phyloP scores from a whole-genome alignment of 1,140 invertebrate species.

The Nixonia krombeini region DNA sequence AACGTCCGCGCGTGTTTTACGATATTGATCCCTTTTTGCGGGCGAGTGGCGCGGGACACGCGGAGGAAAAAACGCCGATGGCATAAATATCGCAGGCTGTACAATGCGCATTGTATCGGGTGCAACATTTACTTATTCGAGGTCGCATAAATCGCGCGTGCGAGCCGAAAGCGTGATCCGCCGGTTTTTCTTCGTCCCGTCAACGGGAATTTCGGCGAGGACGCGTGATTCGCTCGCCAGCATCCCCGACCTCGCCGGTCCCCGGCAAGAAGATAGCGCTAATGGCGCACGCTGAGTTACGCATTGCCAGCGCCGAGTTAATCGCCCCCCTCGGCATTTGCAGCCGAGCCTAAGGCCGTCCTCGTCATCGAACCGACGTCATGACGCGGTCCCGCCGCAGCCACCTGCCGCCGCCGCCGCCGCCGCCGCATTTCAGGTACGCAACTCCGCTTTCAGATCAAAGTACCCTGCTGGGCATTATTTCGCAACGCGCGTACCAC shows the following conservation, averaged over 20 bases:
- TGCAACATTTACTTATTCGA: no score
- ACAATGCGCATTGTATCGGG: slow-evolving; percentile 3
- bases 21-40: no score
- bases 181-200: no score
- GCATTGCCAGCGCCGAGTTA: slow-evolving; percentile 54
- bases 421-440: slow-evolving; percentile 46
- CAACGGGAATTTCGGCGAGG: slow-evolving; percentile 16
- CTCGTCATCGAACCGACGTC: slow-evolving; percentile 40
- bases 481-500: slow-evolving; percentile 21
- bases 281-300: slow-evolving; percentile 65
- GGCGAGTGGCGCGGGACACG: no score
- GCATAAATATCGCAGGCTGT: no score
- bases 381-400: slow-evolving; percentile 39
- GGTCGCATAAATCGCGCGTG: no score
- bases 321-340: slow-evolving; percentile 43
- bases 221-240: slow-evolving; percentile 50
- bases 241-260: slow-evolving; percentile 30
- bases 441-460: slow-evolving; percentile 50
- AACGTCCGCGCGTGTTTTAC: no score
- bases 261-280: slow-evolving; percentile 51
- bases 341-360: slow-evolving; percentile 37
- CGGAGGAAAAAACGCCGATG: no score
- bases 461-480: slow-evolving; percentile 52
- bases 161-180: no score
- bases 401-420: slow-evolving; percentile 68